Evolutionary conservation across 2,797 vertebrate genomes (phyloP).

Genomic region (Sebastolobus alascanus): DNA sequence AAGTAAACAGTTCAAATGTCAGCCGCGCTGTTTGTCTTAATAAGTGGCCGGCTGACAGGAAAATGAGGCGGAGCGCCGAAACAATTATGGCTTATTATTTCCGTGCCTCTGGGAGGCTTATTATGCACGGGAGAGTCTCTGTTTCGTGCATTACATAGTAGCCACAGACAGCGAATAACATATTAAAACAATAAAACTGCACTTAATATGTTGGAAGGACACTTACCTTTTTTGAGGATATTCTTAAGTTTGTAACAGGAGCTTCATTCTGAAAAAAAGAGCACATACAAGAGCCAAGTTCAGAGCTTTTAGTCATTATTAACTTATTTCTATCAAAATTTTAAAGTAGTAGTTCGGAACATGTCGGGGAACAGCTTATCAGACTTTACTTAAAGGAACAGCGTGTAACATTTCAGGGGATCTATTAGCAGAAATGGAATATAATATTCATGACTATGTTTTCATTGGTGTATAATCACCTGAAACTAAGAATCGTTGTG

Average conservation of each 20-base stretch:
- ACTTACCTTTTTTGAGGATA: constrained; percentile 98
- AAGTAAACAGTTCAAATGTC: constrained; percentile 80
- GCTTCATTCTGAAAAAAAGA: constrained; percentile 85
- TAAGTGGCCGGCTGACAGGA: constrained; percentile 72
- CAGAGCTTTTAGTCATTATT: neutral
- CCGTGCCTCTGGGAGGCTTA: constrained; percentile 41
- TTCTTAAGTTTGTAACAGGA: constrained; percentile 94
- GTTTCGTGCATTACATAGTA: constrained; percentile 25
- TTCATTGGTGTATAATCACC: too few relatives aligned
- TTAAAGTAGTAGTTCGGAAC: neutral
- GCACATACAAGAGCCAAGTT: neutral
- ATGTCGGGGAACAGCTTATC: neutral
- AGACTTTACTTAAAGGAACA: neutral
- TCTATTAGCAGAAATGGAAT: too few relatives aligned
- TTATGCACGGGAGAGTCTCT: constrained; percentile 21
- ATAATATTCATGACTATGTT: too few relatives aligned
- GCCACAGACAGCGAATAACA: constrained; percentile 24
- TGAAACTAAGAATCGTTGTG: too few relatives aligned
- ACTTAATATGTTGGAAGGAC: neutral
- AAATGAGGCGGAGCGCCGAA: constrained; percentile 65
- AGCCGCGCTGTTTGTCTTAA: constrained; percentile 74
- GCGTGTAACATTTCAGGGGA: neutral
- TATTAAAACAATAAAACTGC: constrained; percentile 39
- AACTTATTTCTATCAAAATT: neutral
- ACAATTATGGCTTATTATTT: constrained; percentile 67